These are phyloP conservation scores for Odocoileus virginianus DNA, from an alignment of 2,113 vertebrate species.

Conservation along the genomic window DNA sequence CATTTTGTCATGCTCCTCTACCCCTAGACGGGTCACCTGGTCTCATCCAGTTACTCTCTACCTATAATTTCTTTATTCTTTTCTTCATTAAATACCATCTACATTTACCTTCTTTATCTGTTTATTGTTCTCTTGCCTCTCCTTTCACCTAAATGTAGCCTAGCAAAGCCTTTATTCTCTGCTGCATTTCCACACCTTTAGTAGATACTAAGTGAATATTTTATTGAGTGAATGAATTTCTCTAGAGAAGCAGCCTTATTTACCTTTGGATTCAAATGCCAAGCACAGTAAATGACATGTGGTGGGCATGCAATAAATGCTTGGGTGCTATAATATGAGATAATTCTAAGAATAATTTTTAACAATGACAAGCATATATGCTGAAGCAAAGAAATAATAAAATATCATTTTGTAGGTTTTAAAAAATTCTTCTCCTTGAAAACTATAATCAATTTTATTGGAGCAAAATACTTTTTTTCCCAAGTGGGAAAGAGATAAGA, in stretches of 20 bases:
- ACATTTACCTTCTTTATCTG: not conserved
- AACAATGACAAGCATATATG: not conserved
- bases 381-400: not conserved
- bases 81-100: not conserved
- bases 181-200: not conserved
- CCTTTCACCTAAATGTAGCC: not conserved
- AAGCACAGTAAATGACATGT: not conserved
- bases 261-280: not conserved
- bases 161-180: not conserved
- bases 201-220: not conserved
- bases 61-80: not conserved
- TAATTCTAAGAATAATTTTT: not conserved
- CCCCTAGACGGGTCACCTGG: not conserved
- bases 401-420: not conserved
- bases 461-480: not conserved
- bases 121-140: not conserved
- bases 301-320: not conserved
- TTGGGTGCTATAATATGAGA: not conserved
- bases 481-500: not conserved
- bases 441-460: not conserved
- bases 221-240: not conserved
- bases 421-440: not conserved
- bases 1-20: not conserved
- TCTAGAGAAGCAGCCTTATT: not conserved
- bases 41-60: not conserved